These are phyloP conservation scores for Eurois occulta DNA, from an alignment of 2,888 invertebrate genomes.

Conservation along the genomic window DNA sequence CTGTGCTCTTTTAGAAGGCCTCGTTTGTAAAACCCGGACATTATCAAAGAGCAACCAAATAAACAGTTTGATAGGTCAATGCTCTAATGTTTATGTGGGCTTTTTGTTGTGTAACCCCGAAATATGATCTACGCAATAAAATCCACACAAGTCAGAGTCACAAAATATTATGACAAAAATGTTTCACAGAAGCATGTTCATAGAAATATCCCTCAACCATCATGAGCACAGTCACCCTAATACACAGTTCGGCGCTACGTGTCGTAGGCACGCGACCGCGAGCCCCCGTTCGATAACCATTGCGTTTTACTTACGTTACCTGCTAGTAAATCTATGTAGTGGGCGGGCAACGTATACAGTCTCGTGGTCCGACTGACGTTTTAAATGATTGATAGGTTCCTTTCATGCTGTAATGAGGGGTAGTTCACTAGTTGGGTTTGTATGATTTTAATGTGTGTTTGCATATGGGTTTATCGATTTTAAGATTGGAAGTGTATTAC, in stretches of 20 bases:
- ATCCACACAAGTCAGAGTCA: not conserved
- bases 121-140: not conserved
- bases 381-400: constrained; percentile 40
- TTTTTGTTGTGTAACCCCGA: not conserved
- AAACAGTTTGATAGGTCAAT: not conserved
- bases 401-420: constrained; percentile 26
- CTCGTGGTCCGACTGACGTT: constrained; percentile 18
- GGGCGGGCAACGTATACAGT: constrained; percentile 35
- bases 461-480: constrained; percentile 12
- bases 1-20: not conserved
- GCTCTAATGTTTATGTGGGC: not conserved
- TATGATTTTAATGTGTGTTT: constrained; percentile 22
- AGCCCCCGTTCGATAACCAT: constrained; percentile 51
- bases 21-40: not conserved
- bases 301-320: constrained; percentile 54
- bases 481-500: not conserved
- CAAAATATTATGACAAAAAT: not conserved
- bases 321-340: constrained; percentile 27
- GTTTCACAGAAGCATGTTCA: not conserved
- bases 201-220: not conserved
- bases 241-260: constrained; percentile 37
- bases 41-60: not conserved
- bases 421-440: constrained; percentile 11
- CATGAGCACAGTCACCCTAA: constrained; percentile 21
- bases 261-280: constrained; percentile 41